Evolutionary conservation across 2,113 vertebrate species (phyloP).

Genomic region (Chlamydotis undulata): DNA sequence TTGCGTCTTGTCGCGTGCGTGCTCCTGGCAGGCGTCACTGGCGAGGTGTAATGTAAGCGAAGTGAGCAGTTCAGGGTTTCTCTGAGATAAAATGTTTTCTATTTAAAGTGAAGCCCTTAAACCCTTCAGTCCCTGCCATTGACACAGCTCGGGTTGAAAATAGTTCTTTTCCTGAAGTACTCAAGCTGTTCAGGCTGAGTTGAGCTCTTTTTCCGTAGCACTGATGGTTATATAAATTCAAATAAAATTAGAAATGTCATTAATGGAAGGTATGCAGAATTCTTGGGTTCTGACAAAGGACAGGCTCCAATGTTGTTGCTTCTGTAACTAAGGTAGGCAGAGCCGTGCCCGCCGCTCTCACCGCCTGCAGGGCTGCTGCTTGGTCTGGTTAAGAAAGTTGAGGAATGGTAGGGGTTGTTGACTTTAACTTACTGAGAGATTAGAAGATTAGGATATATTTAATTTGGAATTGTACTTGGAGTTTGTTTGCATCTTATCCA

Average conservation of each 20-base stretch:
- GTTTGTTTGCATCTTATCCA: not conserved
- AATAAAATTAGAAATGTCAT: constrained; percentile 24
- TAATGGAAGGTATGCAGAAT: constrained; percentile 14
- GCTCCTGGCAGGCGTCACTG: not conserved
- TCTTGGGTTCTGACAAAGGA: constrained; percentile 8
- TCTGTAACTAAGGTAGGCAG: constrained; percentile 10
- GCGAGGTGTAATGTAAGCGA: not conserved
- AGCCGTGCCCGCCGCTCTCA: not conserved
- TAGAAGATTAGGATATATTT: not conserved
- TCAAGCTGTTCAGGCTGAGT: not conserved
- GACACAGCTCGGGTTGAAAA: not conserved
- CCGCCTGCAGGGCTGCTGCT: not conserved
- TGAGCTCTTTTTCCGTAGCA: not conserved
- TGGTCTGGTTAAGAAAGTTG: not conserved
- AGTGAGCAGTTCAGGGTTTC: not conserved
- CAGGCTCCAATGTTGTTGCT: not conserved
- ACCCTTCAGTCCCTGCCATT: not conserved
- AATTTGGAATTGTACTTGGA: not conserved
- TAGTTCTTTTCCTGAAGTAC: not conserved
- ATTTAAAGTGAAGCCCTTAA: not conserved
- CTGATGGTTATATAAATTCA: not conserved
- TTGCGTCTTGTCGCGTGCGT: fast-evolving
- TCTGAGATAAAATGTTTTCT: not conserved
- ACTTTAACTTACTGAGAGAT: not conserved
- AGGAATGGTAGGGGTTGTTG: not conserved